These are phyloP conservation scores for Bombylius major DNA, from an alignment of 2,888 invertebrate genomes.

Conservation along the genomic window DNA sequence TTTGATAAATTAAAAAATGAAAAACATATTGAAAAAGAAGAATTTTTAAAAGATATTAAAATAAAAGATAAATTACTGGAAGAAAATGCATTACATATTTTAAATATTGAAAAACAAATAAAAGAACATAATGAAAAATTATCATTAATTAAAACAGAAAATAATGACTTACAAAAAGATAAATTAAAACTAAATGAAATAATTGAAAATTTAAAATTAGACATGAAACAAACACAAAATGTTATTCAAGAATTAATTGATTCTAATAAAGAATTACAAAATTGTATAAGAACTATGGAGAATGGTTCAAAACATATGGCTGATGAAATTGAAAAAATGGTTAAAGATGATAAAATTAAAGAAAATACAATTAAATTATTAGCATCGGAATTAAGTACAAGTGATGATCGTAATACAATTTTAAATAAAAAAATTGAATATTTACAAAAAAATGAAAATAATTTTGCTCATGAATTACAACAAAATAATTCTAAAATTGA, in stretches of 20 bases:
- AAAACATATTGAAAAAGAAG: conserved; percentile 11
- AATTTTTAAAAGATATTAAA: conserved; percentile 13
- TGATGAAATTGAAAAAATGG: neutral
- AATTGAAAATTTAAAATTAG: neutral
- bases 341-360: neutral
- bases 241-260: neutral
- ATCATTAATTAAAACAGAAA: neutral
- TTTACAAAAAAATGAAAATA: neutral
- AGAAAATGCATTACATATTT: neutral
- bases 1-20: conserved; percentile 7
- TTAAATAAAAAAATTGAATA: neutral
- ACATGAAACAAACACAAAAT: neutral
- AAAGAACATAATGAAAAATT: neutral
- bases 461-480: neutral
- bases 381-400: neutral
- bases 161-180: neutral
- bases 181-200: neutral
- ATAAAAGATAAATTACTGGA: neutral
- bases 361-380: neutral
- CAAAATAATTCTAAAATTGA: neutral
- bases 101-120: neutral
- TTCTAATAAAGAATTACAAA: neutral
- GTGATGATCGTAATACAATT: neutral
- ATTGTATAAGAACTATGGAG: neutral
- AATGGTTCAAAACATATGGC: neutral